phyloP scores from a whole-genome alignment of 1,140 invertebrate genomes.

The Argopecten irradians region DNA sequence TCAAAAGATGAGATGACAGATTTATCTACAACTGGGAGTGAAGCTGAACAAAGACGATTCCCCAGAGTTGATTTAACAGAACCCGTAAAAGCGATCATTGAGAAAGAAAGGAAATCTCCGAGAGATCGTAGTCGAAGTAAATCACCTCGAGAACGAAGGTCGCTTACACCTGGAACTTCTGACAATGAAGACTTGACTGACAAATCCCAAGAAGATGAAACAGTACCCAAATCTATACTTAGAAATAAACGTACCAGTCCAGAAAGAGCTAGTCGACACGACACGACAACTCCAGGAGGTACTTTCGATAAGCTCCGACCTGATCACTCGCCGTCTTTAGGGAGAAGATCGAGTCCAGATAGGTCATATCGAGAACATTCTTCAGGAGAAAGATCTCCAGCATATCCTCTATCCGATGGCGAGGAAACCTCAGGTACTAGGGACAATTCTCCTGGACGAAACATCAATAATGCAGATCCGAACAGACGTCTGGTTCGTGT shows the following conservation, averaged over 20 bases:
- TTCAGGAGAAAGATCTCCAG: constrained; percentile 14
- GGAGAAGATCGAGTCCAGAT: constrained; percentile 31
- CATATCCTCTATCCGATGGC: neutral
- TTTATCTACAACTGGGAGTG: constrained; percentile 42
- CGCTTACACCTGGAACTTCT: constrained; percentile 44
- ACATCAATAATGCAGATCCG: constrained; percentile 36
- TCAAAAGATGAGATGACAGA: constrained; percentile 24
- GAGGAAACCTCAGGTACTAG: constrained; percentile 2
- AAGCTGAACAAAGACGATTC: constrained; percentile 40
- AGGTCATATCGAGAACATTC: constrained; percentile 25
- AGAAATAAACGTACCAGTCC: constrained; percentile 50
- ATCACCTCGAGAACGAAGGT: constrained; percentile 33
- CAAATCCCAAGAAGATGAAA: constrained; percentile 48
- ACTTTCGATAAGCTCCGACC: constrained; percentile 26
- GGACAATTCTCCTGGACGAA: constrained; percentile 41
- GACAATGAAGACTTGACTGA: constrained; percentile 42
- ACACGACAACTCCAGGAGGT: constrained; percentile 35
- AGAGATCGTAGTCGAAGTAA: constrained; percentile 28
- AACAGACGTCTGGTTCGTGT: constrained; percentile 50
- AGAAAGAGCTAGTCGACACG: constrained; percentile 47
- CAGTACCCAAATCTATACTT: constrained; percentile 51
- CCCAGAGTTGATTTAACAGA: constrained; percentile 49
- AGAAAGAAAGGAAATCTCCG: constrained; percentile 45
- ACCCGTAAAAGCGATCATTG: constrained; percentile 43
- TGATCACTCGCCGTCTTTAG: neutral